Conservation (phyloP, 92 coral and sea anemone species). For the Palythoa grandis region DNA sequence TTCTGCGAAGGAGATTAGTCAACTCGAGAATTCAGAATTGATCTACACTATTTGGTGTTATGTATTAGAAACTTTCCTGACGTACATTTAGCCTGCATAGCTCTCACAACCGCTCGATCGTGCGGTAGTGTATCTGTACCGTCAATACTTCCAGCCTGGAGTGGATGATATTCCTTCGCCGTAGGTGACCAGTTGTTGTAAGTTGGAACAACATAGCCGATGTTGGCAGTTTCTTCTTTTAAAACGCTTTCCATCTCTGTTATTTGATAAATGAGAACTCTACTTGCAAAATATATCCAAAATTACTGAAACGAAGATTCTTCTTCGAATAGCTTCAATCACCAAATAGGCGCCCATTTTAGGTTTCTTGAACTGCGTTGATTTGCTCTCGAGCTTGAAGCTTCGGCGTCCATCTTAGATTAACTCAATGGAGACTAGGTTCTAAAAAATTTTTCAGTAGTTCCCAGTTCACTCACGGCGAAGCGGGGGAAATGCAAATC, state of each 20-base stretch:
- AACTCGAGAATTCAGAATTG: too few species aligned
- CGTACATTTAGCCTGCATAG: conserved; percentile 86
- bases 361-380: not conserved
- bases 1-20: too few species aligned
- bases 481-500: too few species aligned
- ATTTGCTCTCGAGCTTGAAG: not conserved
- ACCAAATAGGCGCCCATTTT: not conserved
- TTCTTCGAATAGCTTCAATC: not conserved
- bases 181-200: conserved; percentile 88
- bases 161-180: conserved; percentile 91
- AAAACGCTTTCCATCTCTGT: not conserved
- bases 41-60: too few species aligned
- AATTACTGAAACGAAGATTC: not conserved
- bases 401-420: not conserved
- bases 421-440: not conserved
- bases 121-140: conserved; percentile 92
- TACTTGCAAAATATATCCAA: not conserved
- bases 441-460: too few species aligned
- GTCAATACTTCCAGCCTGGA: conserved; percentile 98
- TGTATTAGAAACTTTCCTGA: not conserved
- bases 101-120: conserved; percentile 86
- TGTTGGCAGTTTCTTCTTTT: not conserved
- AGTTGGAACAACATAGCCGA: conserved; percentile 79
- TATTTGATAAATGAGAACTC: not conserved
- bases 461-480: too few species aligned